phyloP scores from a whole-genome alignment of 2,113 vertebrate species.

The Pyxicephalus adspersus region DNA sequence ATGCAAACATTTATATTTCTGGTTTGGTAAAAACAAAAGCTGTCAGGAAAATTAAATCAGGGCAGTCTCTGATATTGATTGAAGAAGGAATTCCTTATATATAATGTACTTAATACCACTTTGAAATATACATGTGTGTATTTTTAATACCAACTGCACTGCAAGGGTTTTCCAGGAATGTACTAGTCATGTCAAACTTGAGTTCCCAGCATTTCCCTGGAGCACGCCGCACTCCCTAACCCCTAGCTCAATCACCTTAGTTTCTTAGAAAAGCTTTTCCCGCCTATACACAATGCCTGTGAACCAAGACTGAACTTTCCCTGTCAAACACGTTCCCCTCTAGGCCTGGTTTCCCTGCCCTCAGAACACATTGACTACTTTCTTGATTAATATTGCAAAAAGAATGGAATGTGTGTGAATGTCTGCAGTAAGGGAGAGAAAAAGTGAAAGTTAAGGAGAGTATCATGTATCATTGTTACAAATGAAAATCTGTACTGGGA shows the following conservation, averaged over 20 bases:
- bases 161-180: neutral
- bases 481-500: too few relatives aligned
- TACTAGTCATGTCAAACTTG: neutral
- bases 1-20: too few relatives aligned
- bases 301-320: constrained; percentile 29
- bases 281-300: neutral
- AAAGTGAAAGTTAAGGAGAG: neutral
- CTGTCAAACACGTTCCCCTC: constrained; percentile 29
- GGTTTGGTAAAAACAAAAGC: too few relatives aligned
- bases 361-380: constrained; percentile 32
- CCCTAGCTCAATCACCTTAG: constrained; percentile 14
- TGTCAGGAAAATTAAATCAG: too few relatives aligned
- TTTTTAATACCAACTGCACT: neutral
- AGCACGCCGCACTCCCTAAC: constrained; percentile 7
- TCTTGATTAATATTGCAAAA: constrained; percentile 22
- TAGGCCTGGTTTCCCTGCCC: constrained; percentile 27
- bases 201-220: constrained; percentile 27
- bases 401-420: constrained; percentile 17
- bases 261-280: constrained; percentile 28
- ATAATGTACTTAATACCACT: too few relatives aligned
- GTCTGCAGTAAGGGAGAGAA: neutral
- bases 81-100: too few relatives aligned
- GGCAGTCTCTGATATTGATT: too few relatives aligned
- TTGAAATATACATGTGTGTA: too few relatives aligned
- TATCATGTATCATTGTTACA: neutral